Evolutionary conservation across 2,797 vertebrate species (phyloP).

Genomic region (Loris lydekkerianus): DNA sequence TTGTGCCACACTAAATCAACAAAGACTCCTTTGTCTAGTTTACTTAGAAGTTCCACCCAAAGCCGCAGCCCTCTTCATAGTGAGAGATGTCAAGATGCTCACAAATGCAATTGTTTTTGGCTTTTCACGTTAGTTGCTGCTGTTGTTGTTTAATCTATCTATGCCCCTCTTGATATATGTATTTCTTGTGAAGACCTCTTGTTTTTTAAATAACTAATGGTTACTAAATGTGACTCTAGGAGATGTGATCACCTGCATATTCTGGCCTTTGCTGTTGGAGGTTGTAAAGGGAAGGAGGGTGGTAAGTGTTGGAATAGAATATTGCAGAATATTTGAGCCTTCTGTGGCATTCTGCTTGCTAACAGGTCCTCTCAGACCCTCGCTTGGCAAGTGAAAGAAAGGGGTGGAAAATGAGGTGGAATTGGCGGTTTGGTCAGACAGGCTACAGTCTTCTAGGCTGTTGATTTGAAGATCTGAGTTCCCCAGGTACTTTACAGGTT

Average conservation of each 20-base stretch:
- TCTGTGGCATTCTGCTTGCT: not conserved
- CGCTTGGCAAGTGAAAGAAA: slow-evolving; percentile 20
- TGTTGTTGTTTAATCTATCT: not conserved
- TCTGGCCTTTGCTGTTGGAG: not conserved
- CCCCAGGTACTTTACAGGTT: not conserved
- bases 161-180: not conserved
- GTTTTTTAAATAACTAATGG: not conserved
- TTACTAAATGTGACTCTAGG: not conserved
- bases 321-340: not conserved
- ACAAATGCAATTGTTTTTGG: not conserved
- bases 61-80: not conserved
- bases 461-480: not conserved
- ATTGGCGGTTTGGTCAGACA: not conserved
- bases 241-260: not conserved
- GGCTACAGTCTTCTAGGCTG: not conserved
- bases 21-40: not conserved
- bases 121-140: not conserved
- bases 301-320: not conserved
- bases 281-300: not conserved
- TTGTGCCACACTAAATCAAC: not conserved
- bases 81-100: not conserved
- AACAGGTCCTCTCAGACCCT: not conserved
- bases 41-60: not conserved
- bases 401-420: not conserved
- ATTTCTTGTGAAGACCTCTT: not conserved